Evolutionary conservation across 2,888 invertebrate genomes (phyloP), one percentile per base, ranked within the genome.

Genomic region (Ophion costatus): DNA sequence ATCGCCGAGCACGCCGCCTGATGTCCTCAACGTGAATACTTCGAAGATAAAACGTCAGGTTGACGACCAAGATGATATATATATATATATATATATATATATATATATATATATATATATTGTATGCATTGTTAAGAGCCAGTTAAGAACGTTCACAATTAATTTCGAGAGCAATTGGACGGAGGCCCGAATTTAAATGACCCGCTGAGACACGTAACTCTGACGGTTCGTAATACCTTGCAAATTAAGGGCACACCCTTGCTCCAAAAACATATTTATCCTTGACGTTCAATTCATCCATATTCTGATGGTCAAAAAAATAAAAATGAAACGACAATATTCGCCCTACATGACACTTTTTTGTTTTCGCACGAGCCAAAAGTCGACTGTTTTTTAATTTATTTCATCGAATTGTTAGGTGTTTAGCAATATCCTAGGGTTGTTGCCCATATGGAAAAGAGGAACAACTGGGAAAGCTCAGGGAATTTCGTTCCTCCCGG

Each of bases 81-180:
- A 22, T 38, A 24, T 42, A 42, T 20, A 11, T 61, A 17, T 61
- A 17, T 17, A 64, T 33, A 38, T 9, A 38, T 9, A 38, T 9
- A 38, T 9, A 38, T 9, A 38, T 9, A 24, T 61, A 51, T 51
- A 76, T 57, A 22, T 38, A 24, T 42, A 42, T 20, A 11, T 61
- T 1, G 9, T 61, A 17, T 33, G 29, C 17, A 63, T 75, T 64
- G 33, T 67, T 11, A 59, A 33, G 56, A 71, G 2, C 69, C 29
- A 67, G 45, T 59, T 77, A 63, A 73, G 56, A 70, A 70, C 42
- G 51, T 64, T 83, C 56, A 61, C 61, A 67, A 83, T 82, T 85
- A 76, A 82, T 85, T 83, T 83, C 42, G 24, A 77, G 85, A 69
- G 73, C 78, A 74, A 85, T 85, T 83, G 77, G 63, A 24, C 11